Evolutionary conservation across 2,888 invertebrate genomes (phyloP).

Genomic region (Apotomis betuletana): DNA sequence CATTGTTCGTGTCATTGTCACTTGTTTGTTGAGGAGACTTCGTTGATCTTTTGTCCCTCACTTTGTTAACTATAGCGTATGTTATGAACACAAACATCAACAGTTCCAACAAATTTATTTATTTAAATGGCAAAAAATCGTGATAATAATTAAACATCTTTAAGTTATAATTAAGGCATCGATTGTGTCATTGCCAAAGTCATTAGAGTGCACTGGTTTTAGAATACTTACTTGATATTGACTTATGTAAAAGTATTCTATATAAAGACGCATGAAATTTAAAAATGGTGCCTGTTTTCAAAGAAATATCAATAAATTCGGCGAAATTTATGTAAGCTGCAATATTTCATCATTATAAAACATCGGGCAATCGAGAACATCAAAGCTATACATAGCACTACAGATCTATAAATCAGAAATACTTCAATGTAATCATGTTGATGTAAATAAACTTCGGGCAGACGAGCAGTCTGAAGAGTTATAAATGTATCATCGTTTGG

Average conservation of each 20-base stretch:
- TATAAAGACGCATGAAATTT: neutral
- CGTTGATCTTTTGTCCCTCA: too few relatives aligned
- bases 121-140: too few relatives aligned
- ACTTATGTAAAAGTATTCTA: neutral
- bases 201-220: neutral
- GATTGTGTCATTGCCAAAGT: neutral
- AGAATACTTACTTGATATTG: neutral
- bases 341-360: slow-evolving; percentile 18
- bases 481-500: slow-evolving; percentile 44
- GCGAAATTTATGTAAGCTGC: slow-evolving; percentile 3
- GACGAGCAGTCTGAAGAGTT: slow-evolving; percentile 68
- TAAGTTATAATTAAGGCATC: neutral
- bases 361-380: slow-evolving; percentile 31
- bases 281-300: neutral
- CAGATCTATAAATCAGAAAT: slow-evolving; percentile 53
- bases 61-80: too few relatives aligned
- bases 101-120: too few relatives aligned
- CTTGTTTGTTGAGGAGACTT: too few relatives aligned
- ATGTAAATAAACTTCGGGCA: slow-evolving; percentile 58
- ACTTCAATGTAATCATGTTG: slow-evolving; percentile 52
- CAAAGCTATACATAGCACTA: slow-evolving; percentile 40
- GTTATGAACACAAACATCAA: too few relatives aligned
- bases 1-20: too few relatives aligned
- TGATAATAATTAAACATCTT: too few relatives aligned
- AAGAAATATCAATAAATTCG: neutral